A percentile compares a stretch with the other conserved stretches of the same genome.
Evolutionary conservation across 2,888 invertebrate genomes (phyloP).

Genomic region (Selenia dentaria): DNA sequence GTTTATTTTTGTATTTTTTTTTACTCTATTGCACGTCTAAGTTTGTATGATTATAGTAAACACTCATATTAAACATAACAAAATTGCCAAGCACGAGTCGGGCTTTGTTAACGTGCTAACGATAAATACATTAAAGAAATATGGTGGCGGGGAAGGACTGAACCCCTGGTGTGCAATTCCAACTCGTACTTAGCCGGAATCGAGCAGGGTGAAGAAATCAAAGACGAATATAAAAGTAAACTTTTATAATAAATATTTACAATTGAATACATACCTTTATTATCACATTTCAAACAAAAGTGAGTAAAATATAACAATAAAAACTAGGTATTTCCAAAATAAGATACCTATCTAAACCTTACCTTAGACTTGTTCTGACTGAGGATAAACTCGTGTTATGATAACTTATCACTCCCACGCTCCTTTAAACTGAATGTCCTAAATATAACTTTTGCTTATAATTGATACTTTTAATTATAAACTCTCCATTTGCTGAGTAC

Average conservation of each 20-base stretch:
- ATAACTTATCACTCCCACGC: neutral
- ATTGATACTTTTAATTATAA: neutral
- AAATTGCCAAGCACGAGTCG: no score
- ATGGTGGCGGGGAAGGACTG: no score
- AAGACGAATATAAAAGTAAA: constrained; percentile 60
- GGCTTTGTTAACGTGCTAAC: no score
- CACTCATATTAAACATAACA: no score
- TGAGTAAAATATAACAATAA: constrained; percentile 70
- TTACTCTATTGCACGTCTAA: no score
- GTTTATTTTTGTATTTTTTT: no score
- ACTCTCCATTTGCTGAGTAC: no score
- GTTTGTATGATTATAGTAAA: no score
- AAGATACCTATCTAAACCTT: constrained; percentile 57
- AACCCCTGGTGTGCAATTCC: no score
- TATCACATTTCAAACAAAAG: constrained; percentile 76
- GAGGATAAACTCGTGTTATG: no score
- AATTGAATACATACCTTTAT: constrained; percentile 60
- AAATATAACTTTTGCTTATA: neutral
- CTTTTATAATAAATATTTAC: constrained; percentile 81
- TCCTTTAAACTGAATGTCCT: neutral
- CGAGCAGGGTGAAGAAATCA: constrained; percentile 31
- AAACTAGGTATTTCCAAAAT: constrained; percentile 58
- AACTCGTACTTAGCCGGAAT: no score
- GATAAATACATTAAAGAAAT: no score
- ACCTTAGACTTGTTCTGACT: constrained; percentile 30